Evolutionary conservation across 2,113 vertebrate genomes (phyloP), one percentile per base, ranked within the genome.

Genomic region (Myocastor coypus): DNA sequence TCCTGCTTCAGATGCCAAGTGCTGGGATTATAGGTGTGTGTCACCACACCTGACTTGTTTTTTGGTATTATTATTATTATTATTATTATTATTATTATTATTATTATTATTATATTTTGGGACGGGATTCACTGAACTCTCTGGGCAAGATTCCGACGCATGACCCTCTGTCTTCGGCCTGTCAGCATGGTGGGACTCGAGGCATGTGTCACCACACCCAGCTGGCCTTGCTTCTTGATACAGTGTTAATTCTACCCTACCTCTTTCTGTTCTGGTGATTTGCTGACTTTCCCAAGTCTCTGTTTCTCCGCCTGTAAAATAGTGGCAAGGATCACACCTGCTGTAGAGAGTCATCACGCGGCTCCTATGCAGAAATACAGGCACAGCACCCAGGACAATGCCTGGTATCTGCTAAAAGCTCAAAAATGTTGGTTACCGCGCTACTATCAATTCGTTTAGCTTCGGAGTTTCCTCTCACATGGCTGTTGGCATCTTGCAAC

Each of bases 381-480:
- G 2, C n/a, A n/a, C 71, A 83, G 7, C 92, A 14, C 55, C 55
- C n/a, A 68, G 26, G n/a, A 68, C 5, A n/a, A 52, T 80, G 80
- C 11, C 32, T 85, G 61, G 10, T 32, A 50, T 89, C 32, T 2
- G 34, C 2, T n/a, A 37, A 71, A 30, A 92, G 8, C 37, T 50
- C 30, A 75, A 69, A 96, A 57, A 55, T 3, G 3, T 57, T 92
- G 6, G 37, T n/a, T 94, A 83, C 46, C 26, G 2, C 22, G 59
- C 30, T 83, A 17, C 87, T 68, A 50, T 52, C 26, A 80, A 20
- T 89, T 84, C 13, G 37, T 0, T 17, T 82, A 20, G 66, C 28
- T 96, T 78, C 20, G 52, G 24, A 37, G 73, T 96, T 92, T 64
- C n/a, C 42, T 32, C 12, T 96, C 59, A 46, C 34, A 46, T 59